Percentiles rank a stretch among this genome's conserved stretches.
Conservation (phyloP, 2,113 vertebrate species). For the Myrmecobius fasciatus region DNA sequence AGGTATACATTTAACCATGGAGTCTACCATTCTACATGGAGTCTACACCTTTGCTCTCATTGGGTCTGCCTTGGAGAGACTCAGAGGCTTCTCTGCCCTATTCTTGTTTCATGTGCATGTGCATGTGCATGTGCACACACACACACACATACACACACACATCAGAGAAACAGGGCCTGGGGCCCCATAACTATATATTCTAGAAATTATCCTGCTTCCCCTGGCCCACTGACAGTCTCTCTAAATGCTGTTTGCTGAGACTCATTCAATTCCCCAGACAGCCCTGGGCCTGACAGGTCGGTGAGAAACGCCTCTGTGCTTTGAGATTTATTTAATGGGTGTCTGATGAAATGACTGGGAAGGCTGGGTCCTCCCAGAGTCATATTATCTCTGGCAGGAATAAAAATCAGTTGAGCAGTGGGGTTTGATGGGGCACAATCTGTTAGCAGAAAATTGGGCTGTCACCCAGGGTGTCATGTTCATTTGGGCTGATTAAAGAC, state of each 20-base stretch:
- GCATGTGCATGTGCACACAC: neutral
- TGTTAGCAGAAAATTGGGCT: slow-evolving; percentile 98
- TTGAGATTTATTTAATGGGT: slow-evolving; percentile 87
- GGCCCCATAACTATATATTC: neutral
- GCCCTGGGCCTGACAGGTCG: slow-evolving; percentile 84
- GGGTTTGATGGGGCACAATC: slow-evolving; percentile 91
- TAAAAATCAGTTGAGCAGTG: slow-evolving; percentile 87
- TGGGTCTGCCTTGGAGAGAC: neutral
- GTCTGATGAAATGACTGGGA: slow-evolving; percentile 79
- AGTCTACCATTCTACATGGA: neutral
- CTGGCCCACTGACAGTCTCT: slow-evolving; percentile 40
- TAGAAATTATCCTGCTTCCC: neutral
- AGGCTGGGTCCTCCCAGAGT: slow-evolving; percentile 79
- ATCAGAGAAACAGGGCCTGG: slow-evolving; percentile 1
- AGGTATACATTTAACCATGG: neutral
- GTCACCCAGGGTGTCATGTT: slow-evolving; percentile 94
- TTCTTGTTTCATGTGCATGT: neutral
- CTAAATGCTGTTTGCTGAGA: slow-evolving; percentile 39
- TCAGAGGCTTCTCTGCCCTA: neutral
- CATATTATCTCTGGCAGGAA: slow-evolving; percentile 88
- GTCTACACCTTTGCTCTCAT: neutral
- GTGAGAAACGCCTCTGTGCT: slow-evolving; percentile 69
- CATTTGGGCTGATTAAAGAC: slow-evolving; percentile 93
- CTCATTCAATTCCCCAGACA: slow-evolving; percentile 71
- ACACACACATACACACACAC: neutral